Evolutionary conservation across 2,888 invertebrate species (phyloP).

Genomic region (Geophilus truncorum): DNA sequence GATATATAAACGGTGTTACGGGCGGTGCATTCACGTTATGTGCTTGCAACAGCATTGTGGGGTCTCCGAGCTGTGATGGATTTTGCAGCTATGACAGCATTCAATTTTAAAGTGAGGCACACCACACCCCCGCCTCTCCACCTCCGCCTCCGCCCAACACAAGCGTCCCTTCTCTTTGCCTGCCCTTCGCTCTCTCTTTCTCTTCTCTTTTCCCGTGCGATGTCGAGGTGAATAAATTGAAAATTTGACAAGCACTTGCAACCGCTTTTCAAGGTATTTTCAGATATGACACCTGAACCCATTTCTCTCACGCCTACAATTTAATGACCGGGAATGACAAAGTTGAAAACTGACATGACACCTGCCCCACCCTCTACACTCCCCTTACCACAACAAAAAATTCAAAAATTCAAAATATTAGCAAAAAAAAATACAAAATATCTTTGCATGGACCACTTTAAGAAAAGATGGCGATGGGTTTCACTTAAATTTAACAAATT

Average conservation of each 20-base stretch:
- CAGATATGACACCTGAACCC: slow-evolving; percentile 17
- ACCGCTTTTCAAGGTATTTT: slow-evolving; percentile 19
- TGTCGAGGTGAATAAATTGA: slow-evolving; percentile 29
- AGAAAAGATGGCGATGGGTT: too few relatives aligned
- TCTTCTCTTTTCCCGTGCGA: neutral
- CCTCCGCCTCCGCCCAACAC: neutral
- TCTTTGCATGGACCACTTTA: too few relatives aligned
- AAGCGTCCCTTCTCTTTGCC: neutral
- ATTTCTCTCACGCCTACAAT: slow-evolving; percentile 13
- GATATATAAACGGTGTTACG: slow-evolving; percentile 5
- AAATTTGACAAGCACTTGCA: slow-evolving; percentile 31
- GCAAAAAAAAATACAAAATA: too few relatives aligned
- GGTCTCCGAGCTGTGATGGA: slow-evolving; percentile 11
- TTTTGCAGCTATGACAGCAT: slow-evolving; percentile 29
- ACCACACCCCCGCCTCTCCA: neutral
- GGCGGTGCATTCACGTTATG: neutral
- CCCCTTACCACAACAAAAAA: too few relatives aligned
- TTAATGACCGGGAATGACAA: slow-evolving; percentile 5
- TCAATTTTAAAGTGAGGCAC: slow-evolving; percentile 25
- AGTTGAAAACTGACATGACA: neutral
- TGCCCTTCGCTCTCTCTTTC: neutral
- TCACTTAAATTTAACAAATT: too few relatives aligned
- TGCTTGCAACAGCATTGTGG: slow-evolving; percentile 5
- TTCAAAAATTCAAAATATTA: too few relatives aligned
- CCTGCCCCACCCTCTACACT: too few relatives aligned